Percentiles rank a stretch among this genome's conserved stretches.
phyloP scores from a whole-genome alignment of 2,113 vertebrate species.

The Butorides virescens region DNA sequence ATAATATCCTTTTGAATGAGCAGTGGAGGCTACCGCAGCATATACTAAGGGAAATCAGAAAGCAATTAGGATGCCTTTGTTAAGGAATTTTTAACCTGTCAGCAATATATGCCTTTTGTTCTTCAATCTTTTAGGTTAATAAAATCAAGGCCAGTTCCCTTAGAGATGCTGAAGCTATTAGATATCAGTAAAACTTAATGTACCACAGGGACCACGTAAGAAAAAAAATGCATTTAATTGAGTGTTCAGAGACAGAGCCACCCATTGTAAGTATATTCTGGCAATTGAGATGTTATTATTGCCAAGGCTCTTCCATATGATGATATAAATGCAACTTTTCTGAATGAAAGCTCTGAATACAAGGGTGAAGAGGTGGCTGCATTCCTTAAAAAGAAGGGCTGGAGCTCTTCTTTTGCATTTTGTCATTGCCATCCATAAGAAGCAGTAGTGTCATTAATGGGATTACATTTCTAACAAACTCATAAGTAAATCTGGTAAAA shows the following conservation, averaged over 20 bases:
- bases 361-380: slow-evolving; percentile 16
- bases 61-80: slow-evolving; percentile 48
- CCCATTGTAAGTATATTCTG: slow-evolving; percentile 44
- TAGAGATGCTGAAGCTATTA: slow-evolving; percentile 60
- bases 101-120: slow-evolving; percentile 46
- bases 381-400: not conserved
- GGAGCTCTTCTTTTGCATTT: not conserved
- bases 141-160: slow-evolving; percentile 62
- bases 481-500: slow-evolving; percentile 6
- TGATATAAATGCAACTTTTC: slow-evolving; percentile 40
- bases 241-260: slow-evolving; percentile 57
- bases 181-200: slow-evolving; percentile 65
- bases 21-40: not conserved
- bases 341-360: not conserved
- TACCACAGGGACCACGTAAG: slow-evolving; percentile 33
- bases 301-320: not conserved
- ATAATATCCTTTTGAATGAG: not conserved
- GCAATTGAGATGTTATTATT: slow-evolving; percentile 61
- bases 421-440: not conserved
- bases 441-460: not conserved
- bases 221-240: slow-evolving; percentile 56
- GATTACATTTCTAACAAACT: not conserved
- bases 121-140: slow-evolving; percentile 62
- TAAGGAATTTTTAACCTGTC: slow-evolving; percentile 65
- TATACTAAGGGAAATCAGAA: slow-evolving; percentile 30